phyloP scores from a whole-genome alignment of 2,113 vertebrate genomes.

The Chionodraco myersi region DNA sequence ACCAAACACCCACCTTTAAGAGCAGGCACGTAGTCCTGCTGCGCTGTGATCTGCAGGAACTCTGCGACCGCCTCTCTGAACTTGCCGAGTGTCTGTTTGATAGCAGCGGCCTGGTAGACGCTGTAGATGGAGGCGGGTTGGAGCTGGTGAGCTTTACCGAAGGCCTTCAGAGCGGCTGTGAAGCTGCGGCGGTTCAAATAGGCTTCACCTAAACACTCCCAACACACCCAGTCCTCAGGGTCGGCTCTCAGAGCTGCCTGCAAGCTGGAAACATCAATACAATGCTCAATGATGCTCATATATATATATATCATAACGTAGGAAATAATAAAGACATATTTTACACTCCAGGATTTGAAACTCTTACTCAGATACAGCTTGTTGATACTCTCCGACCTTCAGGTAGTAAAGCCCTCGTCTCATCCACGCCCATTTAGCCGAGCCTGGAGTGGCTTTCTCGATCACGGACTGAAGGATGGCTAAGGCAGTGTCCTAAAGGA shows the following conservation, averaged over 20 bases:
- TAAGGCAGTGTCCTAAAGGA: constrained; percentile 88
- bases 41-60: constrained; percentile 88
- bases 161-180: constrained; percentile 93
- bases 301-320: background rate
- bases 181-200: constrained; percentile 94
- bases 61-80: constrained; percentile 89
- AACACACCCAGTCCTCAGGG: constrained; percentile 93
- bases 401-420: constrained; percentile 92
- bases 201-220: constrained; percentile 97
- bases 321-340: background rate
- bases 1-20: constrained; percentile 87
- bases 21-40: constrained; percentile 93
- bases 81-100: constrained; percentile 94
- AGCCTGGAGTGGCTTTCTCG: constrained; percentile 87
- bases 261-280: constrained; percentile 82
- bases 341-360: background rate
- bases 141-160: constrained; percentile 91
- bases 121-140: constrained; percentile 92
- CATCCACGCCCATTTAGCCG: constrained; percentile 98
- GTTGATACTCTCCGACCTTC: constrained; percentile 87
- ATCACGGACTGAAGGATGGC: constrained; percentile 89
- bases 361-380: constrained; percentile 93
- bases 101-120: constrained; percentile 91
- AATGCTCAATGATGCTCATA: background rate
- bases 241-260: constrained; percentile 96